phyloP scores from a whole-genome alignment of 2,113 vertebrate species.

The Salminus brasiliensis region DNA sequence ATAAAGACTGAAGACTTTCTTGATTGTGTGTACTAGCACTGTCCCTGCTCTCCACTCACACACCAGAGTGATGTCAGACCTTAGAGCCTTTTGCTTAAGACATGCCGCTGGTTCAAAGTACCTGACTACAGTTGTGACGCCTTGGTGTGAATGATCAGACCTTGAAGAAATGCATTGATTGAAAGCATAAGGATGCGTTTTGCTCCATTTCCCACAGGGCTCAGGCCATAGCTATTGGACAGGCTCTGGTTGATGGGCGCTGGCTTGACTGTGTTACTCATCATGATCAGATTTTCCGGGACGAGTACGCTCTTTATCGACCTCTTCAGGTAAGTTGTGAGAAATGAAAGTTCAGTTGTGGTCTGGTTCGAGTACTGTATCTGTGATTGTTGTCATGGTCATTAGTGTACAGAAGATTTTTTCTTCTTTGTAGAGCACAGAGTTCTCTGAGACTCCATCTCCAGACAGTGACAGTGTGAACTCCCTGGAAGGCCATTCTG shows the following conservation, averaged over 20 bases:
- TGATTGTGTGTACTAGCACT: no score
- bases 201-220: slow-evolving; percentile 72
- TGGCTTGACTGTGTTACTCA: slow-evolving; percentile 98
- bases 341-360: background rate
- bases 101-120: no score
- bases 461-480: slow-evolving; percentile 97
- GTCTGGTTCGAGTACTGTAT: background rate
- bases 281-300: slow-evolving; percentile 94
- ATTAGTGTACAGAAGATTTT: background rate
- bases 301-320: slow-evolving; percentile 95
- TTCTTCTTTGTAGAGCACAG: slow-evolving; percentile 82
- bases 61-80: no score
- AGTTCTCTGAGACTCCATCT: slow-evolving; percentile 96
- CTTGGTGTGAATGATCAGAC: background rate
- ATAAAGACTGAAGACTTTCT: no score
- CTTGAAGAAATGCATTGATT: background rate
- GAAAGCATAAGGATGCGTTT: background rate
- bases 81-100: no score
- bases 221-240: slow-evolving; percentile 96
- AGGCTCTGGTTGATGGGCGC: slow-evolving; percentile 93
- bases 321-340: slow-evolving; percentile 85
- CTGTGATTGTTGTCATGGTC: slow-evolving; percentile 2
- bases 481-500: slow-evolving; percentile 95
- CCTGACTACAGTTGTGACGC: no score
- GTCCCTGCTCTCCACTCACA: no score